phyloP scores from a whole-genome alignment of 2,797 vertebrate genomes.

The Anguilla anguilla region DNA sequence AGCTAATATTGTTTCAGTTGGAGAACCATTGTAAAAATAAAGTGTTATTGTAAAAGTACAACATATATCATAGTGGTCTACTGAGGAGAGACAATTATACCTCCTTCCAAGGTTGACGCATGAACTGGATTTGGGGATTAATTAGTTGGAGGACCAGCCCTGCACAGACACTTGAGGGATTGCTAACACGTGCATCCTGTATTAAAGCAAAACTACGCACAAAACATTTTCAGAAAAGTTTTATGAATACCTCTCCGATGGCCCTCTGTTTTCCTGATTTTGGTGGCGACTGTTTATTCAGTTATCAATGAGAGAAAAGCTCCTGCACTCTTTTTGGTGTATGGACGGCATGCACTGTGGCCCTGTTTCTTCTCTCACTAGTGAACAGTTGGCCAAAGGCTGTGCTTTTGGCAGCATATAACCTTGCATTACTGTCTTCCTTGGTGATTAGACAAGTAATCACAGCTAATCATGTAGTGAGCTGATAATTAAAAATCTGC shows the following conservation, averaged over 20 bases:
- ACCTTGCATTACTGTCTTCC: background rate
- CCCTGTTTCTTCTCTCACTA: no score
- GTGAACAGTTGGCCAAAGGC: background rate
- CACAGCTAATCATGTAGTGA: slow-evolving; percentile 36
- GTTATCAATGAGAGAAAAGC: background rate
- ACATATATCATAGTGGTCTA: background rate
- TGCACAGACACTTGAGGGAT: slow-evolving; percentile 12
- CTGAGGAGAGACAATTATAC: background rate
- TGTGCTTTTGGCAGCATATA: background rate
- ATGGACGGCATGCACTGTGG: background rate
- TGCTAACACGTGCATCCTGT: background rate
- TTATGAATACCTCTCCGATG: background rate
- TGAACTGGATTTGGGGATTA: slow-evolving; percentile 37
- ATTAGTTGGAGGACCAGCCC: slow-evolving; percentile 29
- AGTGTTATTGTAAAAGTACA: background rate
- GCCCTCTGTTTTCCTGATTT: no score
- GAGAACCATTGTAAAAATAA: background rate
- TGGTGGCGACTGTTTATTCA: background rate
- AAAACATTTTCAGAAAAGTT: background rate
- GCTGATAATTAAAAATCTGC: slow-evolving; percentile 56
- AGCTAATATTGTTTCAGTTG: background rate
- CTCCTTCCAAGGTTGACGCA: background rate
- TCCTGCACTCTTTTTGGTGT: background rate
- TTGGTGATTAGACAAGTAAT: slow-evolving; percentile 43
- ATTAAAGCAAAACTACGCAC: background rate